Evolutionary conservation across 2,888 invertebrate species (phyloP).

Genomic region (Amblyteles armatorius): DNA sequence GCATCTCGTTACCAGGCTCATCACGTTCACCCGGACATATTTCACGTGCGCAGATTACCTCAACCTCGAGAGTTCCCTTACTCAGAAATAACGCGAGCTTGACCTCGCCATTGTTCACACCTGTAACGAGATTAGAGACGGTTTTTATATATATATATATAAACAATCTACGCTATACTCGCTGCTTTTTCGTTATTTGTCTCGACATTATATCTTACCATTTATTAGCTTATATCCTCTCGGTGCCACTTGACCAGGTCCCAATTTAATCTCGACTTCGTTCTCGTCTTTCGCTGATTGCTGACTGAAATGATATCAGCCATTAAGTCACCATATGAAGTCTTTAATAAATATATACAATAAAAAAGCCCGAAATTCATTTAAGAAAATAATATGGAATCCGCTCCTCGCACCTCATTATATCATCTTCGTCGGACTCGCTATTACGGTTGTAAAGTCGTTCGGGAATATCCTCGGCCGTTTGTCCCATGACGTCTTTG

Average conservation of each 20-base stretch:
- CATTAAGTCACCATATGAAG: not conserved
- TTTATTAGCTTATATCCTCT: slow-evolving; percentile 89
- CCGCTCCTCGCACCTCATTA: slow-evolving; percentile 79
- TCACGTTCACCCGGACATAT: slow-evolving; percentile 90
- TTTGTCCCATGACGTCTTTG: slow-evolving; percentile 85
- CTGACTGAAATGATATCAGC: slow-evolving; percentile 73
- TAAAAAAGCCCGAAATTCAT: no score
- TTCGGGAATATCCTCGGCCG: slow-evolving; percentile 86
- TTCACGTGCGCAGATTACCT: slow-evolving; percentile 91
- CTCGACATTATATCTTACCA: slow-evolving; percentile 72
- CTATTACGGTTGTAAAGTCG: slow-evolving; percentile 86
- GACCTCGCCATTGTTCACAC: slow-evolving; percentile 91
- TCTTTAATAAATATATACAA: no score
- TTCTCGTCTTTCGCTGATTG: slow-evolving; percentile 77
- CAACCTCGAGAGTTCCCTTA: slow-evolving; percentile 96
- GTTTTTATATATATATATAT: not conserved
- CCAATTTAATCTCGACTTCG: slow-evolving; percentile 86
- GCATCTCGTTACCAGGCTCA: slow-evolving; percentile 86
- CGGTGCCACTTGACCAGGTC: slow-evolving; percentile 93
- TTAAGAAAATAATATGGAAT: not conserved
- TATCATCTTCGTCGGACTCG: slow-evolving; percentile 86
- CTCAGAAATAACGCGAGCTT: slow-evolving; percentile 95
- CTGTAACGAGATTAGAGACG: slow-evolving; percentile 71
- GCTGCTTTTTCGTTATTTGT: slow-evolving; percentile 12
- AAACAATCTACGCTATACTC: not conserved